Evolutionary conservation across 2,888 invertebrate genomes (phyloP).

Genomic region (Ophraella communa): DNA sequence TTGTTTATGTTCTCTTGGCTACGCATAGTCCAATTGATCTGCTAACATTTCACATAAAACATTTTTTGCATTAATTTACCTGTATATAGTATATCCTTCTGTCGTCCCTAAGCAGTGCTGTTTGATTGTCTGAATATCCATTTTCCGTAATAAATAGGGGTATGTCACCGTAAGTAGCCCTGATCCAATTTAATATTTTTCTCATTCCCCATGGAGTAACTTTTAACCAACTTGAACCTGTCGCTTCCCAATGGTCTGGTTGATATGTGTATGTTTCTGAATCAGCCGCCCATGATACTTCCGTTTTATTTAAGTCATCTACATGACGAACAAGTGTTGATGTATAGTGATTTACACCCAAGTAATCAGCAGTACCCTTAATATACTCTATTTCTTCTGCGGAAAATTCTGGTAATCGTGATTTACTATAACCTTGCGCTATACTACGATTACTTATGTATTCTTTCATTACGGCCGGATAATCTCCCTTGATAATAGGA

Average conservation of each 20-base stretch:
- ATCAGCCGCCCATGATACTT: conserved; percentile 55
- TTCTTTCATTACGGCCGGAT: conserved; percentile 69
- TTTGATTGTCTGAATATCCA: conserved; percentile 61
- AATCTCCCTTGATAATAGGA: conserved; percentile 72
- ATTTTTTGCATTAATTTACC: conserved; percentile 42
- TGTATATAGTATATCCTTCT: conserved; percentile 58
- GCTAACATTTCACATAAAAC: no score
- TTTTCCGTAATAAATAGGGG: conserved; percentile 66
- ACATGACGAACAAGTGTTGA: conserved; percentile 59
- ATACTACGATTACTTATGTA: conserved; percentile 65
- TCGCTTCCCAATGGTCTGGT: conserved; percentile 29
- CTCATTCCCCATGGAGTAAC: conserved; percentile 67
- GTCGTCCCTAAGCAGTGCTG: conserved; percentile 58
- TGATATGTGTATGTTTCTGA: conserved; percentile 13
- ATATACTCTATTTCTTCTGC: conserved; percentile 66
- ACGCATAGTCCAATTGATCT: no score
- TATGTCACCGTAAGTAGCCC: conserved; percentile 58
- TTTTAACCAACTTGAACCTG: conserved; percentile 25
- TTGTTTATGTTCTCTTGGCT: no score
- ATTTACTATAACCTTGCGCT: conserved; percentile 65
- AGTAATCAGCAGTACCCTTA: conserved; percentile 67
- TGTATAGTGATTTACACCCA: conserved; percentile 79
- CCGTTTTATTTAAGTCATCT: conserved; percentile 53
- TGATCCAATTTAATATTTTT: conserved; percentile 63
- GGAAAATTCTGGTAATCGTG: conserved; percentile 69